phyloP scores from a whole-genome alignment of 2,888 invertebrate species.

The Sminthurinus aureus region DNA sequence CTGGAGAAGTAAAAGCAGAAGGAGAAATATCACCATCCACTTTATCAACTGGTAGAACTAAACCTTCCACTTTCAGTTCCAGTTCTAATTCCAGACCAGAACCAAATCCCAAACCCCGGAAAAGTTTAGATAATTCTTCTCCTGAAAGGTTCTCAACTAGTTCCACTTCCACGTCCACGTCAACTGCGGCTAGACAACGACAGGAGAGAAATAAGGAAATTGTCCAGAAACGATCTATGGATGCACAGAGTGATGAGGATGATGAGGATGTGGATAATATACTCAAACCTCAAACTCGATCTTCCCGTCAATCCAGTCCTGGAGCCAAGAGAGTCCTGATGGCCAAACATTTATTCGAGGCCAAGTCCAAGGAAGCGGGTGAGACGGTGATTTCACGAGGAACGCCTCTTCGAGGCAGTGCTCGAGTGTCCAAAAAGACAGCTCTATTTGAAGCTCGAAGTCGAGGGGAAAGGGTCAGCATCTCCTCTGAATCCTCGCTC shows the following conservation, averaged over 20 bases:
- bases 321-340: conserved; percentile 70
- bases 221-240: background rate
- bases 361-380: conserved; percentile 64
- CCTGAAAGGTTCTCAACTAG: conserved; percentile 45
- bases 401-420: conserved; percentile 22
- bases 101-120: conserved; percentile 50
- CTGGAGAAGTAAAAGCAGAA: too few relatives aligned
- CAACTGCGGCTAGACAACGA: background rate
- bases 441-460: conserved; percentile 58
- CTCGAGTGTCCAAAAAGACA: conserved; percentile 54
- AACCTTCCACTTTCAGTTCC: background rate
- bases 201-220: background rate
- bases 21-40: too few relatives aligned
- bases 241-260: conserved; percentile 19
- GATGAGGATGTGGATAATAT: conserved; percentile 31
- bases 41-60: too few relatives aligned
- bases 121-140: conserved; percentile 43
- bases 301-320: conserved; percentile 45
- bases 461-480: conserved; percentile 57
- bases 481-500: conserved; percentile 54
- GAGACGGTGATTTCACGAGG: conserved; percentile 46
- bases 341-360: conserved; percentile 77
- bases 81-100: conserved; percentile 40
- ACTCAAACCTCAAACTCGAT: conserved; percentile 45
- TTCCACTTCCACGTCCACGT: background rate